phyloP scores from a whole-genome alignment of 2,797 vertebrate genomes.

The Menidia menidia region DNA sequence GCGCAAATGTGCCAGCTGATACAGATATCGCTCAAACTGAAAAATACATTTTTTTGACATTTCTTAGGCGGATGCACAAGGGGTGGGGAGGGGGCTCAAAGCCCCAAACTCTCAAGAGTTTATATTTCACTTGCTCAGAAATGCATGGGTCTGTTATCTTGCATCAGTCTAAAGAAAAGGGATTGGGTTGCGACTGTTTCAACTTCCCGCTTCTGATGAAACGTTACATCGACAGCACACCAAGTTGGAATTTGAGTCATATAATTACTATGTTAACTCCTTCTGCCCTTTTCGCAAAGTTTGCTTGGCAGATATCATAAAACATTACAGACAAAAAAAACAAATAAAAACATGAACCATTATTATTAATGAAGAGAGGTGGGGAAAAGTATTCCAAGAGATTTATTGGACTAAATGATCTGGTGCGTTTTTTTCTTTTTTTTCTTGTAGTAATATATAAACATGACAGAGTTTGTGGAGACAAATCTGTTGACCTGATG shows the following conservation, averaged over 20 bases:
- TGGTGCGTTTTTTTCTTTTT: constrained; percentile 59
- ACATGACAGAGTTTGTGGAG: constrained; percentile 56
- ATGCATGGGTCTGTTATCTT: constrained; percentile 69
- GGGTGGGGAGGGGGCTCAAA: constrained; percentile 34
- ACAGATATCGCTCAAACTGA: constrained; percentile 74
- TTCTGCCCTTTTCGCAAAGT: constrained; percentile 47
- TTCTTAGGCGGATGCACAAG: constrained; percentile 60
- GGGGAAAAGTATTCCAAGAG: constrained; percentile 2
- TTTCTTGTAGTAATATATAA: constrained; percentile 64
- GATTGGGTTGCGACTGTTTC: constrained; percentile 62
- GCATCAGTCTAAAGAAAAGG: constrained; percentile 58
- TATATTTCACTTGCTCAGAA: constrained; percentile 75
- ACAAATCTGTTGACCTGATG: constrained; percentile 73
- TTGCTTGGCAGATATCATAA: constrained; percentile 33
- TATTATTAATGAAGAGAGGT: constrained; percentile 22
- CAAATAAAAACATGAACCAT: constrained; percentile 5
- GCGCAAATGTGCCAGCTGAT: constrained; percentile 62
- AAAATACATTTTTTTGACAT: constrained; percentile 70
- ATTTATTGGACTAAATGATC: constrained; percentile 42
- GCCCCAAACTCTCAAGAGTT: constrained; percentile 64
- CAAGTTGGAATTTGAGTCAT: constrained; percentile 63
- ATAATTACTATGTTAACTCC: constrained; percentile 53
- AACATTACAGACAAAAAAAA: constrained; percentile 5
- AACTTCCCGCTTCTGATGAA: constrained; percentile 69
- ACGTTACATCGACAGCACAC: constrained; percentile 56